Conservation (phyloP, 2,888 invertebrate species). For the Meiosimyza decipiens region DNA sequence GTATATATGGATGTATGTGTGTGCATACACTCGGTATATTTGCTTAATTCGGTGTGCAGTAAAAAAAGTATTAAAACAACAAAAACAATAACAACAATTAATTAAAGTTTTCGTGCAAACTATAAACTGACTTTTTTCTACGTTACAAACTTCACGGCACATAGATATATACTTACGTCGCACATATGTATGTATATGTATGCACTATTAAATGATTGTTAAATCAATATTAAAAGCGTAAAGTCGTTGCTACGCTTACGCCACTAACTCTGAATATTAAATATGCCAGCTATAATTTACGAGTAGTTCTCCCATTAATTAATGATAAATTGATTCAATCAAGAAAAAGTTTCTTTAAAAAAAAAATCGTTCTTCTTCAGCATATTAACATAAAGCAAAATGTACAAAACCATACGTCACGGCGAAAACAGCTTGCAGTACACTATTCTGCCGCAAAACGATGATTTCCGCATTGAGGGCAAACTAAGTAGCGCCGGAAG, state of each 20-base stretch:
- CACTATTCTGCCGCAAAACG: slow-evolving; percentile 79
- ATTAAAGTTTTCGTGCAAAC: slow-evolving; percentile 33
- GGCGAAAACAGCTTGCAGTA: slow-evolving; percentile 81
- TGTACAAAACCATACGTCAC: slow-evolving; percentile 82
- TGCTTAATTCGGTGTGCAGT: neutral
- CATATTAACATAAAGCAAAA: slow-evolving; percentile 53
- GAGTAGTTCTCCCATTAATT: neutral
- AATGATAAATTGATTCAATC: neutral
- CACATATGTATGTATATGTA: neutral
- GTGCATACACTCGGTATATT: no score
- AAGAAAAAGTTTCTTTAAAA: slow-evolving; percentile 12
- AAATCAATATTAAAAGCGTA: slow-evolving; percentile 26
- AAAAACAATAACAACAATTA: slow-evolving; percentile 35
- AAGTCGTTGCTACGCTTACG: neutral
- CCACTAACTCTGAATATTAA: no score
- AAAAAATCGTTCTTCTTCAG: neutral
- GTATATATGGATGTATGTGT: no score
- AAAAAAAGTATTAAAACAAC: slow-evolving; percentile 15
- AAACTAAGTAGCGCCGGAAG: slow-evolving; percentile 70
- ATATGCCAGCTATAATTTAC: neutral
- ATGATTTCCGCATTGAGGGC: slow-evolving; percentile 73
- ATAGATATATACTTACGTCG: neutral
- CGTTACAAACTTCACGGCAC: neutral
- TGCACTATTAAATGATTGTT: slow-evolving; percentile 7
- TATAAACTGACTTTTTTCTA: neutral